These are phyloP conservation scores for Lanius collurio DNA, from an alignment of 2,113 vertebrate genomes.

Conservation along the genomic window DNA sequence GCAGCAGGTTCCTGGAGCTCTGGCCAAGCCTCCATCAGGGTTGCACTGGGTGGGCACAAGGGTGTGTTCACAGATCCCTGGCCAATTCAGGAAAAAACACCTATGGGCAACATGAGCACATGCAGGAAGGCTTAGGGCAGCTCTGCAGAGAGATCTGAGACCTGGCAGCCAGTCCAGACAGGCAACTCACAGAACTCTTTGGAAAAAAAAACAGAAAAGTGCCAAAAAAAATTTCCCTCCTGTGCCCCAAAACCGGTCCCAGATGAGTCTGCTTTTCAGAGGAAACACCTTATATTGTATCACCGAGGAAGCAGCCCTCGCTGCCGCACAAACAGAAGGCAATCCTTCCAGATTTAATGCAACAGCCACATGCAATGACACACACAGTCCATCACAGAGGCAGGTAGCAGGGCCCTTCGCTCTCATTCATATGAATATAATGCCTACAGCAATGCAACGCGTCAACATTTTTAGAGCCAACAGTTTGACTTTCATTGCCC, in stretches of 20 bases:
- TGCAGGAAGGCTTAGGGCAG: neutral
- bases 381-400: slow-evolving; percentile 54
- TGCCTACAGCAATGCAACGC: slow-evolving; percentile 26
- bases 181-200: neutral
- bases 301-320: neutral
- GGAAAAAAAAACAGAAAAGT: neutral
- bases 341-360: slow-evolving; percentile 52
- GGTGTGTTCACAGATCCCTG: accelerated
- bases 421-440: slow-evolving; percentile 62
- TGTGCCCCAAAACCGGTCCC: neutral
- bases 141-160: neutral
- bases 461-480: slow-evolving; percentile 52
- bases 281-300: neutral
- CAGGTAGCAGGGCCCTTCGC: slow-evolving; percentile 32
- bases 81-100: neutral
- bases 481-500: slow-evolving; percentile 48
- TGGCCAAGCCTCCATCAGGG: neutral
- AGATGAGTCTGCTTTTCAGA: neutral
- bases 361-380: slow-evolving; percentile 38
- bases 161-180: neutral
- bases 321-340: neutral
- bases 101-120: accelerated
- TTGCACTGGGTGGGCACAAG: neutral
- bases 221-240: neutral
- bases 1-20: neutral